Conservation (phyloP, 2,888 invertebrate species). For the Phaonia tiefii region DNA sequence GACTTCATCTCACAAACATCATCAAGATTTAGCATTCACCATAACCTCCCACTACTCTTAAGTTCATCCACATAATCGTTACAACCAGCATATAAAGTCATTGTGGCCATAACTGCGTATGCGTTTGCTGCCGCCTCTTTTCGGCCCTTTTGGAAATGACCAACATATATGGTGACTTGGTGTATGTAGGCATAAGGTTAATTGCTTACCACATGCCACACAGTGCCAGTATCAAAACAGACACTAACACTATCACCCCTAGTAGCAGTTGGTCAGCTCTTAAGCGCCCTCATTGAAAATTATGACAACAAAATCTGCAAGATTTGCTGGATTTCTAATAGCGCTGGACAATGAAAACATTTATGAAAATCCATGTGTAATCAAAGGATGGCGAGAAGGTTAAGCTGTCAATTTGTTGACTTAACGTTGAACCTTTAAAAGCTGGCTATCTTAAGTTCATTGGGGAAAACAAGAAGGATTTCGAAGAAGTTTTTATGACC, state of each 20-base stretch:
- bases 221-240: constrained; percentile 19
- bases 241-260: not conserved
- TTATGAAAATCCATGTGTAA: constrained; percentile 39
- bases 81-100: not conserved
- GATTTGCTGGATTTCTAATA: constrained; percentile 31
- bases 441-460: too few species aligned
- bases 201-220: constrained; percentile 54
- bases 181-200: constrained; percentile 54
- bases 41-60: constrained; percentile 13
- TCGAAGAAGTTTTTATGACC: too few species aligned
- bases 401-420: constrained; percentile 13
- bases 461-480: too few species aligned
- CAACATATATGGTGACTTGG: too few species aligned
- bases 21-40: not conserved
- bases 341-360: constrained; percentile 32
- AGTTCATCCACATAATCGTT: not conserved
- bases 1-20: not conserved
- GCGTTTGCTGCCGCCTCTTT: too few species aligned
- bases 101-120: constrained; percentile 1
- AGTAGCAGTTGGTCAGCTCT: constrained; percentile 13
- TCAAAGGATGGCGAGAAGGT: constrained; percentile 16
- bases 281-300: constrained; percentile 54
- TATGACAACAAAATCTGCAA: constrained; percentile 60
- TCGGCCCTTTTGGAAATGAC: too few species aligned
- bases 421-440: constrained; percentile 9